Evolutionary conservation across 2,888 invertebrate genomes (phyloP).

Genomic region (Argyresthia goedartella): DNA sequence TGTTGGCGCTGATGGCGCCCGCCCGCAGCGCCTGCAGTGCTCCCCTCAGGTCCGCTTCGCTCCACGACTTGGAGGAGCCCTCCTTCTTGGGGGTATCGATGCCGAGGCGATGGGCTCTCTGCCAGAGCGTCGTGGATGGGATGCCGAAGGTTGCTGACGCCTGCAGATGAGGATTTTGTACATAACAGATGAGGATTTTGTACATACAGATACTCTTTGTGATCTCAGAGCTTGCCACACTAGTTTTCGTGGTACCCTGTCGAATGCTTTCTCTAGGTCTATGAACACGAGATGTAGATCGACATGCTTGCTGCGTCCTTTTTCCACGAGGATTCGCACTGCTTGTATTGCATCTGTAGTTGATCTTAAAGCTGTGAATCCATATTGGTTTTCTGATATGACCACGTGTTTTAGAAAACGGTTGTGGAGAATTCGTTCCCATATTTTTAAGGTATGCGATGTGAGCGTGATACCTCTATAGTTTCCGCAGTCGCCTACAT

Average conservation of each 20-base stretch:
- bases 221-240: not conserved
- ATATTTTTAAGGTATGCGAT: conserved; percentile 3
- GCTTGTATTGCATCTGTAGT: conserved; percentile 6
- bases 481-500: conserved; percentile 1
- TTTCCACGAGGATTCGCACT: conserved; percentile 3
- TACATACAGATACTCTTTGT: not conserved
- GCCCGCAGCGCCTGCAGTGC: conserved; percentile 87
- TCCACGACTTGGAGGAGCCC: conserved; percentile 89
- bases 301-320: not conserved
- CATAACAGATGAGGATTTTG: no score
- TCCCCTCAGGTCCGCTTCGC: conserved; percentile 84
- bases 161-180: conserved; percentile 25
- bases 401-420: no score
- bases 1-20: conserved; percentile 90
- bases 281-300: not conserved
- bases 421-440: conserved; percentile 1
- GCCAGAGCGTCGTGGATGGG: conserved; percentile 92
- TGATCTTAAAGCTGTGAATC: conserved; percentile 1
- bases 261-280: conserved; percentile 5
- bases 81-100: conserved; percentile 94
- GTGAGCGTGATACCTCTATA: conserved; percentile 4
- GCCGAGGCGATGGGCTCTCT: conserved; percentile 88
- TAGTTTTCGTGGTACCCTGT: not conserved
- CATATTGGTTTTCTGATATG: conserved; percentile 4
- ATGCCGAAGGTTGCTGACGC: conserved; percentile 89